Evolutionary conservation across 2,113 vertebrate species (phyloP), one percentile per base, ranked within the genome.

Genomic region (Galemys pyrenaicus): DNA sequence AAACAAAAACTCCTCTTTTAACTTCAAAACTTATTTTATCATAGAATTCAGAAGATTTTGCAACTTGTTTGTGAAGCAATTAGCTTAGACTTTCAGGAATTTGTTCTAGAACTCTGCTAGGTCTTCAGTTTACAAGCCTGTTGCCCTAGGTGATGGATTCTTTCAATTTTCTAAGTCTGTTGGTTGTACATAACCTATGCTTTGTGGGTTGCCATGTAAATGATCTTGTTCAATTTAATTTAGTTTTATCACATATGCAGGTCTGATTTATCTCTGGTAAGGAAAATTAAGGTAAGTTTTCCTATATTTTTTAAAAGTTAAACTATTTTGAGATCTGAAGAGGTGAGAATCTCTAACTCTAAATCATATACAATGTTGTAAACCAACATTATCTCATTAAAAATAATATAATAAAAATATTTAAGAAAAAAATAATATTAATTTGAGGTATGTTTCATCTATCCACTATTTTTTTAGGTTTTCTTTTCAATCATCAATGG

Each of bases 91-190:
- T 75, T 90, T 81, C 28, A 85, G 16, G 32, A 62, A 85, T 81
- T 95, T 96, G 86, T 95, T 96, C 89, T 94, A 96, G 96, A 96
- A 96, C 41, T 65, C 78, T 84, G 77, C 79, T 13, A 78, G 78
- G 58, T 75, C 58, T 94, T 94, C 70, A 92, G 1, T 91, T 89
- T 93, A 78, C 35, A 94, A 89, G 51, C 22, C 67, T 87, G 91
- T 97, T 95, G 89, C 92, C 84, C 16, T 68, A 71, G 91, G 95
- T 44, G 71, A 97, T 65, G 30, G 93, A 87, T 58, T 93, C 88
- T 94, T 94, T 89, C 35, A 90, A 41, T 22, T 37, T 92, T 90
- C 81, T 75, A 70, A 92, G 15, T 86, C 77, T 80, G 73, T 71
- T 77, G 35, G 79, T 19, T 64, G 19, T n/a, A 39, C 51, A 20